Conservation (phyloP, 2,888 invertebrate species). For the Tromatobia lineatoria region DNA sequence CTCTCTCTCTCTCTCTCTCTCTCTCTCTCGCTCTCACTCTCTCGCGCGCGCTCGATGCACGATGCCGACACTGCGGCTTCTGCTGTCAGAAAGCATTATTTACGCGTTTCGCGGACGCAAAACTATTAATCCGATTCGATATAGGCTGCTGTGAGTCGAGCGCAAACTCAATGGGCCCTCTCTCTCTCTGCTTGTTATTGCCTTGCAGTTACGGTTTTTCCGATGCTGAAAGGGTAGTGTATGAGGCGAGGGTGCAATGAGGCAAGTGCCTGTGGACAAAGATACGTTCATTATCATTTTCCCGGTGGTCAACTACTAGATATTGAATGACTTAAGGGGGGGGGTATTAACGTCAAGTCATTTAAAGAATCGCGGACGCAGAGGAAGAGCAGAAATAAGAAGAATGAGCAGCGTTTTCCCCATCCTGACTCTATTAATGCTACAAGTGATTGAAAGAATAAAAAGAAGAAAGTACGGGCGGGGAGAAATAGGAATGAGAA, state of each 20-base stretch:
- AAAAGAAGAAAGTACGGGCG: no score
- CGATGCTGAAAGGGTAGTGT: constrained; percentile 8
- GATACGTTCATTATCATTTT: constrained; percentile 16
- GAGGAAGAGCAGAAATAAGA: no score
- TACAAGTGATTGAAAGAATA: no score
- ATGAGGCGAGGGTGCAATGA: constrained; percentile 36
- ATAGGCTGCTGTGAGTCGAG: constrained; percentile 62
- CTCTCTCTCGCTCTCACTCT: not conserved
- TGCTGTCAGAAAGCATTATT: constrained; percentile 78
- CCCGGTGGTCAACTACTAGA: not conserved
- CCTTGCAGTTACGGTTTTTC: not conserved
- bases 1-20: constrained; percentile 5
- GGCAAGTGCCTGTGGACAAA: not conserved
- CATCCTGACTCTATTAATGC: no score
- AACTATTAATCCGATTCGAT: constrained; percentile 77
- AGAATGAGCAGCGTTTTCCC: no score
- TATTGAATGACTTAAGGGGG: not conserved
- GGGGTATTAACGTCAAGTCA: not conserved
- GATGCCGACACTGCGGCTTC: constrained; percentile 49
- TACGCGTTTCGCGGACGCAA: constrained; percentile 77
- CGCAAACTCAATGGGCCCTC: constrained; percentile 45
- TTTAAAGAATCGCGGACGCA: not conserved
- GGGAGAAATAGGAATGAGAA: no score
- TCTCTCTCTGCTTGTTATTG: not conserved
- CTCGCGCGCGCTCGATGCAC: constrained; percentile 4